Conservation (phyloP, 2,888 invertebrate species). For the Aspidiotus destructor region DNA sequence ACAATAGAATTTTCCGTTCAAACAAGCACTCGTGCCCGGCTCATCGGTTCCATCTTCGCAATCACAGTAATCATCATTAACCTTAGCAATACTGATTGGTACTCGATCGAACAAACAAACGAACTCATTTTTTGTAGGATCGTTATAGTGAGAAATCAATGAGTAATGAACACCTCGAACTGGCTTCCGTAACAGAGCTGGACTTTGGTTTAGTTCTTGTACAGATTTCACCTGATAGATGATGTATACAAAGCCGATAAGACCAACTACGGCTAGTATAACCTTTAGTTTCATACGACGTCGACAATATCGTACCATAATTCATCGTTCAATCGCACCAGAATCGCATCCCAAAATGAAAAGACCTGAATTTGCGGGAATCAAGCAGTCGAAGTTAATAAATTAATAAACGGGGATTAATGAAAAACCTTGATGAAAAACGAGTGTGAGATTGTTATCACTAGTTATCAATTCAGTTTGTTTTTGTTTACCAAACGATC, state of each 20-base stretch:
- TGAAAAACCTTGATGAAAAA: too few species aligned
- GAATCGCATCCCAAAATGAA: too few species aligned
- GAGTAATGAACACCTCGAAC: constrained; percentile 26
- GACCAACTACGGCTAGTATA: constrained; percentile 2
- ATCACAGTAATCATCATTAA: constrained; percentile 92
- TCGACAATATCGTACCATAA: constrained; percentile 21
- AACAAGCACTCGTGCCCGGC: constrained; percentile 80
- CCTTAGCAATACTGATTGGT: constrained; percentile 38
- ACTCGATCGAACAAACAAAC: constrained; percentile 4
- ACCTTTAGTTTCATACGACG: constrained; percentile 14
- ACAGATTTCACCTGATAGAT: constrained; percentile 23
- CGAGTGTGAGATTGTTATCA: too few species aligned
- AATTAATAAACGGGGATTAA: too few species aligned
- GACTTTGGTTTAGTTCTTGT: constrained; percentile 8
- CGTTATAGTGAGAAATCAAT: not conserved
- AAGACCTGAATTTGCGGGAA: too few species aligned
- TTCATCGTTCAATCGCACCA: constrained; percentile 13
- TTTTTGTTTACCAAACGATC: too few species aligned
- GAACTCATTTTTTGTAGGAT: constrained; percentile 18
- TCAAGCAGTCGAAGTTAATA: too few species aligned
- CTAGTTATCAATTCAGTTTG: too few species aligned
- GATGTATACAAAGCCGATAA: constrained; percentile 12
- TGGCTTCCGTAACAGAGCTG: not conserved
- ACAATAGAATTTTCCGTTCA: constrained; percentile 74
- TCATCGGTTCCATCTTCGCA: constrained; percentile 79